Conservation (phyloP, 2,113 vertebrate genomes). For the Periophthalmodon schlosseri region DNA sequence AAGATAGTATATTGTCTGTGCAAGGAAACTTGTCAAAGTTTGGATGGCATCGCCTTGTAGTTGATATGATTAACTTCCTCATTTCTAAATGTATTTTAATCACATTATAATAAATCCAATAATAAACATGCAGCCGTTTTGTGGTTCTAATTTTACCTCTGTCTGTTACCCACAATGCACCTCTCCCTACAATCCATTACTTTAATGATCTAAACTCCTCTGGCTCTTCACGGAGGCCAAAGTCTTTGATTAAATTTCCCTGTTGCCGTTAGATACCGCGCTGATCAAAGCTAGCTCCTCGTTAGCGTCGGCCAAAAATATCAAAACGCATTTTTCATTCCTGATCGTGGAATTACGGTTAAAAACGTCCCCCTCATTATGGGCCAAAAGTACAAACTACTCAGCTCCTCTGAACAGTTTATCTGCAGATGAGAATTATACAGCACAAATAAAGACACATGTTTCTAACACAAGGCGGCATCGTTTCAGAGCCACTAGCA, state of each 20-base stretch:
- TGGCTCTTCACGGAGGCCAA: constrained; percentile 40
- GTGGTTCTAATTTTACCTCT: constrained; percentile 7
- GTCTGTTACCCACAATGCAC: constrained; percentile 17
- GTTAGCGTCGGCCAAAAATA: constrained; percentile 65
- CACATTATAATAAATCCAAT: background rate
- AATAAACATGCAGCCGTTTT: background rate
- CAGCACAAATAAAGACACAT: too few relatives aligned
- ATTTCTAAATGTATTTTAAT: background rate
- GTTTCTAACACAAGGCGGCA: too few relatives aligned
- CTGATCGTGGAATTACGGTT: constrained; percentile 43
- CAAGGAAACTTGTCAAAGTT: too few relatives aligned
- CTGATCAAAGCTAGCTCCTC: constrained; percentile 71
- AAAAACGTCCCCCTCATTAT: constrained; percentile 31
- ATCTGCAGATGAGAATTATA: too few relatives aligned
- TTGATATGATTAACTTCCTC: background rate
- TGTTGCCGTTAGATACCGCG: constrained; percentile 53
- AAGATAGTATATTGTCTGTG: too few relatives aligned
- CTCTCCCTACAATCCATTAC: constrained; percentile 52
- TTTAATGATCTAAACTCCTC: constrained; percentile 52
- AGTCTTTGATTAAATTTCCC: constrained; percentile 68
- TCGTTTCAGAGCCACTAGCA: accelerated
- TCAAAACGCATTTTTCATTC: constrained; percentile 52
- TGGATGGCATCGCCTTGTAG: too few relatives aligned
- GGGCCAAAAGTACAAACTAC: constrained; percentile 28
- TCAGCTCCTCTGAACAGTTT: too few relatives aligned